Evolutionary conservation across 2,113 vertebrate species (phyloP).

Genomic region (Cyanoramphus novaezelandiae): DNA sequence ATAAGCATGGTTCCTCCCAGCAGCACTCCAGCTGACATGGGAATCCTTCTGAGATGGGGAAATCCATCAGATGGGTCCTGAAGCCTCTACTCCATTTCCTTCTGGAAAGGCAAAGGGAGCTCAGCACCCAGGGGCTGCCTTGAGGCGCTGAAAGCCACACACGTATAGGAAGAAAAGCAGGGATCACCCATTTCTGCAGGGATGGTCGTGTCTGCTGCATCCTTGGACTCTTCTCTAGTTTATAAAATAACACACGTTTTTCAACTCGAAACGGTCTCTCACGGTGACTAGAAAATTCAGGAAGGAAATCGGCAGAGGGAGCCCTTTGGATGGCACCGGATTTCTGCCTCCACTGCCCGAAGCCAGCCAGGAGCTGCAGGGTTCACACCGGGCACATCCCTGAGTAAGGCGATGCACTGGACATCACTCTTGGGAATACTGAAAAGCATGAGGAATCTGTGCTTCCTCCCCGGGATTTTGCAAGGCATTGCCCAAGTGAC

Average conservation of each 20-base stretch:
- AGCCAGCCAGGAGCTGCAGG: neutral
- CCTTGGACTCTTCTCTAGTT: neutral
- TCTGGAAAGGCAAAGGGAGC: neutral
- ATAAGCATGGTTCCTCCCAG: fast-evolving
- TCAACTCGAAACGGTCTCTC: neutral
- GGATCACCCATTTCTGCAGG: fast-evolving
- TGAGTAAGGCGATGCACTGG: neutral
- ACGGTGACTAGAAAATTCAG: fast-evolving
- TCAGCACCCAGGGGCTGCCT: neutral
- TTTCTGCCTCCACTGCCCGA: neutral
- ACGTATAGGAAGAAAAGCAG: neutral
- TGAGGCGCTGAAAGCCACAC: fast-evolving
- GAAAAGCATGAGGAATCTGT: fast-evolving
- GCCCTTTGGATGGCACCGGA: neutral
- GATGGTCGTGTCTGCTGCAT: neutral
- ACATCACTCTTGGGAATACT: neutral
- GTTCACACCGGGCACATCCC: neutral
- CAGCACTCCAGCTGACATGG: fast-evolving
- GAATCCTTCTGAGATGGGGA: neutral
- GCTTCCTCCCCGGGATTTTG: neutral
- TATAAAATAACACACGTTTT: neutral
- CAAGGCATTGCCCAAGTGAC: neutral
- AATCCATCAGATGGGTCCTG: neutral
- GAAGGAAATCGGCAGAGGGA: neutral
- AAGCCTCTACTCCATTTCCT: fast-evolving